Evolutionary conservation across 2,797 vertebrate genomes (phyloP), one percentile per base, ranked within the genome.

Genomic region (Ctenopoma kingsleyae): DNA sequence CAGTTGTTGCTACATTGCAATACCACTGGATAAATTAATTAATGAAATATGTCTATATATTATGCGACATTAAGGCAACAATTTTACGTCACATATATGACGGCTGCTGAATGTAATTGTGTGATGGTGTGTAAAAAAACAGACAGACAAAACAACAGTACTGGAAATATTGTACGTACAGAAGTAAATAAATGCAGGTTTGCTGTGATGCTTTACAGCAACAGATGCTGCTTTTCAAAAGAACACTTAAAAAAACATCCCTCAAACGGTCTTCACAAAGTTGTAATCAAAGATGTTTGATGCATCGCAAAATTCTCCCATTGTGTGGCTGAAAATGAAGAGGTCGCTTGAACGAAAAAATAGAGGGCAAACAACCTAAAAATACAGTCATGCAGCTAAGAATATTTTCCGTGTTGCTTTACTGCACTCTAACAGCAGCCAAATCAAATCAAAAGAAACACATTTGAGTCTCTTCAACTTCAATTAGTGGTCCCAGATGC

Each of bases 241-340:
- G 16, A 68, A 50, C 46, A 41, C 40, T 23, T 19, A 51, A 22
- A 41, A 20, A 51, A 10, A 61, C 22, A 36, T 15, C 16, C 22
- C 27, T 41, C 11, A 19, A 30, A 17, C 49, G 11, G 41, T n/a
- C n/a, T 47, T 12, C 5, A 43, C 15, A 16, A 6, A 36, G 22
- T 11, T 11, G 12, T 10, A 60, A 40, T 49, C 44, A n/a, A 38
- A 36, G 60, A n/a, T 9, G 27, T 60, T 47, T 48, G 44, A 49
- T 25, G 20, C 17, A 1, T 49, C 30, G 8, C 20, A 49, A 38
- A 38, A 40, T 19, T 11, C 17, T 30, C 5, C 36, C 11, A 30
- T 16, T 41, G 36, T 63, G 36, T 35, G 25, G 25, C 40, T 41
- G 8, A 6, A 30, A 44, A 17, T 44, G 22, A 43, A 43, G 32